Conservation (phyloP, 2,113 vertebrate species). For the Embiotoca jacksoni region DNA sequence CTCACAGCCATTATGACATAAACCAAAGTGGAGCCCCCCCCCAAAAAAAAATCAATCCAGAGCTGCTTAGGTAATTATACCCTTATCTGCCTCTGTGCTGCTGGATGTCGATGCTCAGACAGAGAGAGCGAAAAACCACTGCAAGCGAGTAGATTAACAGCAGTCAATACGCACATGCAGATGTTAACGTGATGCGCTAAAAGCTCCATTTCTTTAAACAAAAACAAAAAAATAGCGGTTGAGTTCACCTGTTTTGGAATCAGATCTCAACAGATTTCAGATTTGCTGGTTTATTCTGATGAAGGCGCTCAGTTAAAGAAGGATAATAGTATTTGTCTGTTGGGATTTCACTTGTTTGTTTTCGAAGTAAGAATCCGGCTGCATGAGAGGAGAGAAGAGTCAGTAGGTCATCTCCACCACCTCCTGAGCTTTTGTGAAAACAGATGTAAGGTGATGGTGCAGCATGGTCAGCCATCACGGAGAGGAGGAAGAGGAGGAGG, state of each 20-base stretch:
- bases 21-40: conserved; percentile 30
- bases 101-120: conserved; percentile 44
- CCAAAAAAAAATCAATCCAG: conserved; percentile 66
- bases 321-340: too few relatives aligned
- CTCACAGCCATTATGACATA: conserved; percentile 34
- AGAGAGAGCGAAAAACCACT: conserved; percentile 30
- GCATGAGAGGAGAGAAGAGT: background rate
- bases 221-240: too few relatives aligned
- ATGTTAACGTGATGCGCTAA: background rate
- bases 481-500: conserved; percentile 9
- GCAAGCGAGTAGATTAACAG: conserved; percentile 41
- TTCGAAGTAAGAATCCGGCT: background rate
- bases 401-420: background rate
- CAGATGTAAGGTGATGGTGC: conserved; percentile 21
- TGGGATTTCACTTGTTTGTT: background rate
- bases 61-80: conserved; percentile 63
- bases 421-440: conserved; percentile 15
- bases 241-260: background rate
- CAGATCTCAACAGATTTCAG: background rate
- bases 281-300: too few relatives aligned
- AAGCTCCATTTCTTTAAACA: background rate
- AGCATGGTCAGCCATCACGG: conserved; percentile 27
- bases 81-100: conserved; percentile 6
- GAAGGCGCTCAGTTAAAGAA: too few relatives aligned
- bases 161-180: conserved; percentile 30